phyloP scores from a whole-genome alignment of 2,113 vertebrate genomes.

The Sphyrna mokarran region DNA sequence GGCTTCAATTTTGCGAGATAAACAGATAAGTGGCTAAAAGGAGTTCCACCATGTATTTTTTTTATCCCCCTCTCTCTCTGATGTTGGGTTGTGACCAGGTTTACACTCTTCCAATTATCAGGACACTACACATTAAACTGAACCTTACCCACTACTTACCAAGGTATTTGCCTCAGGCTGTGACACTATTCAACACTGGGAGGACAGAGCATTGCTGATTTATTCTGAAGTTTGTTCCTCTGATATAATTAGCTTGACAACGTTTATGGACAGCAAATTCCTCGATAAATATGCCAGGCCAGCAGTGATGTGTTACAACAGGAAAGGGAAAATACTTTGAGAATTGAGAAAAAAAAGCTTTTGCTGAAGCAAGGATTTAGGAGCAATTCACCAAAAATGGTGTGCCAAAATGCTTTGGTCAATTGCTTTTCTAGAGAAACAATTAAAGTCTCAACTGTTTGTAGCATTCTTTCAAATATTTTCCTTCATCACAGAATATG shows the following conservation, averaged over 20 bases:
- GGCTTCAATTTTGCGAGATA: background rate
- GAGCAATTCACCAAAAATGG: background rate
- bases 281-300: background rate
- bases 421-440: background rate
- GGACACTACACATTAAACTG: background rate
- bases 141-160: background rate
- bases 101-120: conserved; percentile 22
- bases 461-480: background rate
- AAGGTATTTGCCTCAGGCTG: conserved; percentile 15
- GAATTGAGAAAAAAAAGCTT: background rate
- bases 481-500: background rate
- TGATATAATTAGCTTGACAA: conserved; percentile 7
- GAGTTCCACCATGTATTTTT: background rate
- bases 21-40: background rate
- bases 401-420: background rate
- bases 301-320: background rate
- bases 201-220: background rate
- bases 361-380: background rate
- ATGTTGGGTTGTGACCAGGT: background rate
- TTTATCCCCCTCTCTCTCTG: no score
- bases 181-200: background rate
- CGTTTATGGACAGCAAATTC: background rate
- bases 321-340: background rate
- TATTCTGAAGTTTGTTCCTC: background rate
- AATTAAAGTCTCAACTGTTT: background rate